Base-by-base conservation (phyloP, 2,797 vertebrate species). In the Scyliorhinus canicula region DNA sequence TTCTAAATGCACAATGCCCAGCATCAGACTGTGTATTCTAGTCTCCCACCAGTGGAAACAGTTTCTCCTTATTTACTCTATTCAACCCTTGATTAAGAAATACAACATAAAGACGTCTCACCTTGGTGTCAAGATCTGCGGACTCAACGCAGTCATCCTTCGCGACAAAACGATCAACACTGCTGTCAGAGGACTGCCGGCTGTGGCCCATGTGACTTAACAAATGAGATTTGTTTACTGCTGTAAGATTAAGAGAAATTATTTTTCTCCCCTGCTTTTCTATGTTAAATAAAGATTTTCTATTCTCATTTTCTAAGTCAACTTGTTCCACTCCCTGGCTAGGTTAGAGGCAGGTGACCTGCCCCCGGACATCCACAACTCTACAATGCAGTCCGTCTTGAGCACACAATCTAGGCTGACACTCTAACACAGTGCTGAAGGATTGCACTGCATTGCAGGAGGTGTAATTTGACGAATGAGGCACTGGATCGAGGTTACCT, bases 151-250 rank as follows among this genome's bases (percentile, higher is more conserved):
- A 96, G 95, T 99, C 99, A 0, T 99, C 99, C 96, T 98, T 98
- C 74, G 98, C 96, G 77, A 97, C 94, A 95, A 98, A 97, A 96
- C 97, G 98, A 94, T 99, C 99, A 95, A 98, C 96, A 0, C 99
- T 99, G 97, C 98, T 97, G 95, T 99, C 98, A 6, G 99, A 99
- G 40, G 98, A 98, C 96, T 99, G 98, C 65, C 98, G 97, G 95
- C 98, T 98, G 96, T 99, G 99, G 95, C 98, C 98, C 96, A 96
- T 96, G 90, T 97, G 97, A 95, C 98, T 98, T 91, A 98, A 96
- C 2, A 99, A 97, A 95, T 98, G 98, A 93, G 98, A 98, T 94
- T 98, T 99, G 95, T 98, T 99, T 95, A 99, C 97, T 96, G 98
- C 99, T 94, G 93, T 94, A 94, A 94, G 69, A 94, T 50, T 69